Base-by-base conservation (phyloP, 1,140 invertebrate species). In the Zaprionus taronus region DNA sequence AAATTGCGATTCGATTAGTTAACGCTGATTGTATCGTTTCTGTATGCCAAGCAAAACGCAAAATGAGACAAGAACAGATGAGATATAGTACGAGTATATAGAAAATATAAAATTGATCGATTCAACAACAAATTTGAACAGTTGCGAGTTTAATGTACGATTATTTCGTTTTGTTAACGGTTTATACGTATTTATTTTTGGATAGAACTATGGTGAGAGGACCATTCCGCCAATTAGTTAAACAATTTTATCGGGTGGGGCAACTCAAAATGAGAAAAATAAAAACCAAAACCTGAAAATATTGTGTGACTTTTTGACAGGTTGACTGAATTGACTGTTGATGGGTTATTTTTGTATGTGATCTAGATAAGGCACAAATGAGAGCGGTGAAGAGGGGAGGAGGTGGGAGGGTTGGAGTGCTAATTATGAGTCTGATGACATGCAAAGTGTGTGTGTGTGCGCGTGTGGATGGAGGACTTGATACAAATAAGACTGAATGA, bases 191-290 rank as follows among this genome's bases (percentile, higher is more conserved):
- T 51, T 61, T 47, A 20, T 20, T 36, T 31, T 61, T 79, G 7
- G n/a, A 47, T 17, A 47, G n/a, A 9, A 17, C 41, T 87, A 83
- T 91, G 89, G 89, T 91, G 89, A 85, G 79, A 75, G 77, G 67
- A 91, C 89, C 79, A 79, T 77, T 85, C 77, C 80, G 80, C 89
- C 89, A 91, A 91, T 91, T 91, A 89, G 89, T 91, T 79, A 72
- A 75, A 72, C 73, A 80, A 53, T 62, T 79, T 75, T 24, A 17
- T 47, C n/a, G 6, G 41, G 41, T 3, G 47, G 17, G 20, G 47
- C 31, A 80, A 77, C 63, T 31, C 26, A 66, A 66, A 62, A 69
- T 53, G 15, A 61, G 24, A 63, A 41, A 1, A 22, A 69, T 61
- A 80, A 49, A 55, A 34, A 49, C 62, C 44, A 28, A 56, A 72